phyloP scores from a whole-genome alignment of 2,797 vertebrate genomes.

The Sebastolobus altivelis region DNA sequence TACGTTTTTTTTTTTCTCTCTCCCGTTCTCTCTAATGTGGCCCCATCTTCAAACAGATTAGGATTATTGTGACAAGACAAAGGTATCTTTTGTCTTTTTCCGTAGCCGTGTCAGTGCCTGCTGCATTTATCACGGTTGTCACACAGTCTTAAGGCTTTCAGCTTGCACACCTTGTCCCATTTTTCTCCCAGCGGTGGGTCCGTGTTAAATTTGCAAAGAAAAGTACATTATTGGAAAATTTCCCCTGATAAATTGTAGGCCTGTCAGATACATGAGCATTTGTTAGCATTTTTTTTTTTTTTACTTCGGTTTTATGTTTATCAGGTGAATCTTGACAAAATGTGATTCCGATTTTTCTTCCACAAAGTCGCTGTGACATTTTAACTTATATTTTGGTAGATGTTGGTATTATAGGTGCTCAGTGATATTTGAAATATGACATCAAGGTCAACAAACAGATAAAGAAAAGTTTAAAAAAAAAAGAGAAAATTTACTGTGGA shows the following conservation, averaged over 20 bases:
- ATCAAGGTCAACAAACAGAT: neutral
- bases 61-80: constrained; percentile 86
- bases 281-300: constrained; percentile 26
- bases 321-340: constrained; percentile 32
- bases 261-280: constrained; percentile 30
- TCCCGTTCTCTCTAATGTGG: constrained; percentile 59
- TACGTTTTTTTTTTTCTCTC: constrained; percentile 13
- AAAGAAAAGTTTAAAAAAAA: neutral
- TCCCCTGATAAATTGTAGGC: constrained; percentile 49
- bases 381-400: neutral
- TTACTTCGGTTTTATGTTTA: constrained; percentile 31
- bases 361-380: constrained; percentile 1
- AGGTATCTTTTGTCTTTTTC: constrained; percentile 80
- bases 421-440: constrained; percentile 11
- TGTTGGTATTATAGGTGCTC: neutral
- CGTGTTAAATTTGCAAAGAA: constrained; percentile 66
- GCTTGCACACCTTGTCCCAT: constrained; percentile 66
- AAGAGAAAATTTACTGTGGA: neutral
- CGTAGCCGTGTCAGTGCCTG: constrained; percentile 72
- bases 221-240: constrained; percentile 62
- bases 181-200: constrained; percentile 69
- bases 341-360: constrained; percentile 13
- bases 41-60: constrained; percentile 80
- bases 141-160: constrained; percentile 72
- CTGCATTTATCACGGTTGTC: constrained; percentile 79